Evolutionary conservation across 1,140 invertebrate genomes (phyloP).

Genomic region (Microplitis mediator): DNA sequence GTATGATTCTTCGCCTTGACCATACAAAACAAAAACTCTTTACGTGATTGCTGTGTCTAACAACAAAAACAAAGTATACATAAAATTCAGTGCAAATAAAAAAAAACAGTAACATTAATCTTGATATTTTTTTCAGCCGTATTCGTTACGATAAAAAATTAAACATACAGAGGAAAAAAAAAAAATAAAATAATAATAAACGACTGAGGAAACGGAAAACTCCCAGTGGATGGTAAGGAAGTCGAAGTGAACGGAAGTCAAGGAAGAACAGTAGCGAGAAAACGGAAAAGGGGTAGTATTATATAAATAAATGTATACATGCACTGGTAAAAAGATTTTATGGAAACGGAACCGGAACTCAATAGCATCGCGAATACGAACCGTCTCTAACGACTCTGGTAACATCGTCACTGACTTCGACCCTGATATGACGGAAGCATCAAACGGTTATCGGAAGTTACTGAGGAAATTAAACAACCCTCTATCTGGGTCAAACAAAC

Average conservation of each 20-base stretch:
- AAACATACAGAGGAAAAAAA: no score
- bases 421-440: background rate
- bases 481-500: background rate
- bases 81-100: background rate
- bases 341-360: background rate
- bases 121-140: no score
- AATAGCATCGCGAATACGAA: background rate
- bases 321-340: background rate
- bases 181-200: no score
- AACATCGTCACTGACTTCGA: background rate
- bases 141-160: no score
- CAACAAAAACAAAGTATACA: background rate
- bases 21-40: slow-evolving; percentile 14
- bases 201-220: no score
- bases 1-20: slow-evolving; percentile 26
- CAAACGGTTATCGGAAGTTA: background rate
- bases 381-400: background rate
- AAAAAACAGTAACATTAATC: background rate
- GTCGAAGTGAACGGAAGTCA: background rate
- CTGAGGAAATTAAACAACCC: background rate
- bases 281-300: background rate
- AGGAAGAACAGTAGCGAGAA: slow-evolving; percentile 3
- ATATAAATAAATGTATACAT: no score
- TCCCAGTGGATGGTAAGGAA: background rate
- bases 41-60: background rate